Conservation (phyloP, 2,797 vertebrate species). For the Bufotes viridis region DNA sequence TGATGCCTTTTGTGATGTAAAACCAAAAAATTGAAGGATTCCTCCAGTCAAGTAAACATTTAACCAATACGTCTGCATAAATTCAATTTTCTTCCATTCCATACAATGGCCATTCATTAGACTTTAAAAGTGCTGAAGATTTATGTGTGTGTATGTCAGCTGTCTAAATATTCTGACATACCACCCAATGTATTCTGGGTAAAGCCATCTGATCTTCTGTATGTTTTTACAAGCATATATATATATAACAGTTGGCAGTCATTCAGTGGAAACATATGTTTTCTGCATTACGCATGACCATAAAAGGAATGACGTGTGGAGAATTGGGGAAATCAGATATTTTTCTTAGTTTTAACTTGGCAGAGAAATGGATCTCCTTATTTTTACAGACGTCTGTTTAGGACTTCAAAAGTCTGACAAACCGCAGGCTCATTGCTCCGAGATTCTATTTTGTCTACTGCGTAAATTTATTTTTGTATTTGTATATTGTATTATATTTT, state of each 20-base stretch:
- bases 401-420: conserved; percentile 71
- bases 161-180: conserved; percentile 57
- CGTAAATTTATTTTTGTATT: not conserved
- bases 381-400: conserved; percentile 70
- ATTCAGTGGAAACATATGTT: conserved; percentile 79
- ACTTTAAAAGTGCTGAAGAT: not conserved
- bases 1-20: not conserved
- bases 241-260: conserved; percentile 77
- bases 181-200: conserved; percentile 71
- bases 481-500: too few relatives aligned
- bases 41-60: not conserved
- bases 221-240: conserved; percentile 79
- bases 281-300: conserved; percentile 76
- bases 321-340: conserved; percentile 74
- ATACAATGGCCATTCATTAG: not conserved
- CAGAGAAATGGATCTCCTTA: conserved; percentile 72
- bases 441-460: conserved; percentile 25
- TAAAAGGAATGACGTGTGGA: conserved; percentile 75
- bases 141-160: not conserved
- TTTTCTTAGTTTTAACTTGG: conserved; percentile 73
- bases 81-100: not conserved
- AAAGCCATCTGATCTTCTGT: conserved; percentile 59
- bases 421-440: conserved; percentile 60
- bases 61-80: not conserved
- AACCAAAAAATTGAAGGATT: not conserved